Evolutionary conservation across 2,888 invertebrate species (phyloP).

Genomic region (Shargacucullia verbasci): DNA sequence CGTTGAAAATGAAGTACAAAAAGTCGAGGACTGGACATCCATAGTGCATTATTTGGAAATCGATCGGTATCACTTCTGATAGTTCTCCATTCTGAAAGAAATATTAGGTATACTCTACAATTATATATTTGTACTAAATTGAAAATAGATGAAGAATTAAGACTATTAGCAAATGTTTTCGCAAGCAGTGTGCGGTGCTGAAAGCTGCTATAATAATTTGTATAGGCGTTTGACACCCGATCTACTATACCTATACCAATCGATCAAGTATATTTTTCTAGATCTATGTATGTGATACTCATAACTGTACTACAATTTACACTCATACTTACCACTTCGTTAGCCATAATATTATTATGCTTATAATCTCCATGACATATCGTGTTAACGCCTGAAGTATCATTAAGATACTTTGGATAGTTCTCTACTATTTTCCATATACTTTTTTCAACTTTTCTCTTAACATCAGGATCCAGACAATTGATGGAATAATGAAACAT

Average conservation of each 20-base stretch:
- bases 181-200: too few species aligned
- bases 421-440: slow-evolving; percentile 38
- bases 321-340: slow-evolving; percentile 57
- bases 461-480: slow-evolving; percentile 42
- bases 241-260: too few species aligned
- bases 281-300: too few species aligned
- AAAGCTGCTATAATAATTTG: too few species aligned
- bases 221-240: too few species aligned
- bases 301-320: too few species aligned
- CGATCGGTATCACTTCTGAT: slow-evolving; percentile 64
- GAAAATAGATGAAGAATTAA: too few species aligned
- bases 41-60: slow-evolving; percentile 69
- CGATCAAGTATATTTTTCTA: too few species aligned
- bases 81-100: slow-evolving; percentile 65
- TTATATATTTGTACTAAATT: too few species aligned
- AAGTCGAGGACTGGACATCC: slow-evolving; percentile 70
- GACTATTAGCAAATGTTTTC: too few species aligned
- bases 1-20: slow-evolving; percentile 68
- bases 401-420: slow-evolving; percentile 51
- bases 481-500: slow-evolving; percentile 47
- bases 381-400: slow-evolving; percentile 31
- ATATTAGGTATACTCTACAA: neutral
- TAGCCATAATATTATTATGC: slow-evolving; percentile 60
- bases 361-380: slow-evolving; percentile 63
- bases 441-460: slow-evolving; percentile 11